Base-by-base conservation (phyloP, 2,888 invertebrate genomes). In the Orchesellides sinensis region DNA sequence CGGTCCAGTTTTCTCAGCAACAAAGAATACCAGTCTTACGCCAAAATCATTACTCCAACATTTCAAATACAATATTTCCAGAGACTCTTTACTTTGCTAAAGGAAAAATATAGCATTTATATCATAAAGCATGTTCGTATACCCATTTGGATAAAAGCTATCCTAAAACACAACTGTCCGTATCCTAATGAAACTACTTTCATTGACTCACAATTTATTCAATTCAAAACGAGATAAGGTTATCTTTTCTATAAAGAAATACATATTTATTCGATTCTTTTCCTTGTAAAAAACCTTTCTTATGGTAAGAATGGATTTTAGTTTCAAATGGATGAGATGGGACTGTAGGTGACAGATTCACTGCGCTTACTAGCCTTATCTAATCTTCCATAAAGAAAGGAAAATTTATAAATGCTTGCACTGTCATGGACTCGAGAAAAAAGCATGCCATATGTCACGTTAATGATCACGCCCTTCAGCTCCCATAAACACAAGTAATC, bases 341-440 rank as follows among this genome's bases (percentile, higher is more conserved):
- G 54, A 29, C 77, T 77, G 47, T 59, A 56, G 54, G 66, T 40
- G 77, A 68, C 77, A 68, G 69, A 77, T 66, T 23, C 66, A 74
- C 63, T 65, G 23, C n/a, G n/a, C n/a, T n/a, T n/a, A n/a, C n/a
- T n/a, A n/a, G 40, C 66, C 29, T 40, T 66, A 75, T 66, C 75
- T 66, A 56, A 56, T 66, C 65, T 75, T 75, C 17, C 27, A 17
- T 25, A 56, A 27, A 65, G 35, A 65, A 65, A 25, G 21, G 52
- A 56, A 66, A 75, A 66, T 66, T 74, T 65, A 74, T 65, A 65
- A 74, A 74, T 65, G 74, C 74, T 65, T 54, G 45, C 45, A 65
- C 75, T 63, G 56, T 66, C 66, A 56, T 8, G n/a, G 27, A 0
- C 21, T 63, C 27, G 21, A 54, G 52, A 66, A 52, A 47, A 59